These are phyloP conservation scores for Sebastiscus albofasciatus DNA, from an alignment of 2,797 vertebrate species.

Conservation along the genomic window DNA sequence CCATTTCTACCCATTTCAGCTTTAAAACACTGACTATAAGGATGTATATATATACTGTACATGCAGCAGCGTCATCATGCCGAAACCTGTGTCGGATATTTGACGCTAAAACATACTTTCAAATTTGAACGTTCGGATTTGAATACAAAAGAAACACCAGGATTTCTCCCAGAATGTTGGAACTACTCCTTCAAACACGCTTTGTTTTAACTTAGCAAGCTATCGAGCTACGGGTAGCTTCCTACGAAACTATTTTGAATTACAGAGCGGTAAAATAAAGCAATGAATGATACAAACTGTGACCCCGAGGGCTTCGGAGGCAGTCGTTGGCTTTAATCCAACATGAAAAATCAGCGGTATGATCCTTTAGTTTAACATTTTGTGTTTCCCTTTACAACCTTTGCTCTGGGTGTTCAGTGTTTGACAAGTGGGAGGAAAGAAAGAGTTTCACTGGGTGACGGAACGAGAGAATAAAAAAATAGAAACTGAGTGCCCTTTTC, in stretches of 20 bases:
- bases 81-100: too few species aligned
- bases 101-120: too few species aligned
- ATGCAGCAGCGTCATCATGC: too few species aligned
- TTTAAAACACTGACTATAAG: too few species aligned
- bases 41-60: too few species aligned
- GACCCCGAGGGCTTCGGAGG: neutral
- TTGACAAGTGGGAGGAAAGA: constrained; percentile 51
- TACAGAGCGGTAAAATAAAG: neutral
- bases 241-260: too few species aligned
- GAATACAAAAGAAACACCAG: too few species aligned
- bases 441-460: neutral
- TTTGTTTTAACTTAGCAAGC: neutral
- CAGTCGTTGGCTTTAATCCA: neutral
- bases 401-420: constrained; percentile 21
- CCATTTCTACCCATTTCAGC: too few species aligned
- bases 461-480: neutral
- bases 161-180: too few species aligned
- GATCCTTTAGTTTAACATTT: neutral
- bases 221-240: neutral
- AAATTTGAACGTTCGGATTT: too few species aligned
- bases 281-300: neutral
- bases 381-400: neutral
- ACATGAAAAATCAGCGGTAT: neutral
- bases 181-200: neutral
- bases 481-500: neutral